phyloP scores from a whole-genome alignment of 1,140 invertebrate genomes.

The Brachystomella parvula region DNA sequence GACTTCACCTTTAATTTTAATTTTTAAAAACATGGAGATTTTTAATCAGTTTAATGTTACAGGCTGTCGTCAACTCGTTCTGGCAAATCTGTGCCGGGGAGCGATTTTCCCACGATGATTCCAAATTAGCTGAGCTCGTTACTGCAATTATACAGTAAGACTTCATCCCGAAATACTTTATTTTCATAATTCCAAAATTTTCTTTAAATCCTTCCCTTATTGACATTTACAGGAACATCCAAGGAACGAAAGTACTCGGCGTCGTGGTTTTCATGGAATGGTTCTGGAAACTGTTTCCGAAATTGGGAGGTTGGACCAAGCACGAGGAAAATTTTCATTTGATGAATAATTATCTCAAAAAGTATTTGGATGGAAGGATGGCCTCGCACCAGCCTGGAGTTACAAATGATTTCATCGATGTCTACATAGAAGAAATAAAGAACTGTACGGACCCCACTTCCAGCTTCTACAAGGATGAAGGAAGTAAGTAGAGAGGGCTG shows the following conservation, averaged over 20 bases:
- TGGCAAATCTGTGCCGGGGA: conserved; percentile 43
- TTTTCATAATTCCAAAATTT: not conserved
- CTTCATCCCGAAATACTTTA: not conserved
- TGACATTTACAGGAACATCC: not conserved
- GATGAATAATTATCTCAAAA: not conserved
- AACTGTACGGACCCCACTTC: conserved; percentile 1
- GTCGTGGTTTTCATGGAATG: not conserved
- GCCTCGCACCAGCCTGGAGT: not conserved
- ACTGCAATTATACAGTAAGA: not conserved
- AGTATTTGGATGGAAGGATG: not conserved
- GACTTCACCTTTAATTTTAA: not conserved
- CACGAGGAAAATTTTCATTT: not conserved
- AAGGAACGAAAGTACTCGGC: not conserved
- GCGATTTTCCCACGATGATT: conserved; percentile 42
- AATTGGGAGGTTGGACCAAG: not conserved
- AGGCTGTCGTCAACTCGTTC: conserved; percentile 28
- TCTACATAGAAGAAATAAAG: conserved; percentile 10
- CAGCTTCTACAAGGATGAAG: conserved; percentile 9
- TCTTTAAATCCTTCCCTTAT: not conserved
- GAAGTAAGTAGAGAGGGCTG: not conserved
- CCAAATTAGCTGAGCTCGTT: conserved; percentile 10
- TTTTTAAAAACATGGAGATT: not conserved
- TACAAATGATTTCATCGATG: conserved; percentile 1
- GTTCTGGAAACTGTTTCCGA: not conserved
- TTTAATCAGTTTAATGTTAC: not conserved